Conservation (phyloP, 2,797 vertebrate species). For the Fratercula arctica region DNA sequence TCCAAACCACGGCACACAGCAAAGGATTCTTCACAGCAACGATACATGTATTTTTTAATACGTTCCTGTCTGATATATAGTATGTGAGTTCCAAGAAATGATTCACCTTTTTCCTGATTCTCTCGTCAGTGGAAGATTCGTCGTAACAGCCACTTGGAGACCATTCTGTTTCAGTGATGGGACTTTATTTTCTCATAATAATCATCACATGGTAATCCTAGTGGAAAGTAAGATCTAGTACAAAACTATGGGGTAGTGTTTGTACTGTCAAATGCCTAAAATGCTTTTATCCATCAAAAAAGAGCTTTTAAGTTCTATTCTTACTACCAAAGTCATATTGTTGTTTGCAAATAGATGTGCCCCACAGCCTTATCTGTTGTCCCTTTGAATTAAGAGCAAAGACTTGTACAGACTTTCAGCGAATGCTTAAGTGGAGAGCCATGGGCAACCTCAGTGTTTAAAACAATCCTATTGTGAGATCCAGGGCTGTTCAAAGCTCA, state of each 20-base stretch:
- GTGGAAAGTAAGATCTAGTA: neutral
- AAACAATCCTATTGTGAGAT: neutral
- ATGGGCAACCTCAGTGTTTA: neutral
- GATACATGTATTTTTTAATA: neutral
- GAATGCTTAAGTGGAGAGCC: neutral
- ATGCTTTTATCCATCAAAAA: neutral
- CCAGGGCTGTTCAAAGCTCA: neutral
- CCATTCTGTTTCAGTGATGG: neutral
- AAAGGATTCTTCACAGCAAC: neutral
- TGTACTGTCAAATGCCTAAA: neutral
- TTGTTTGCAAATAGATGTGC: neutral
- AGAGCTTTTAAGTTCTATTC: neutral
- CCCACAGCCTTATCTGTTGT: neutral
- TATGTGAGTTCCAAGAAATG: neutral
- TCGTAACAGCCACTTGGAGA: neutral
- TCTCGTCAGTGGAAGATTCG: neutral
- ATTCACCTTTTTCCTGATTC: neutral
- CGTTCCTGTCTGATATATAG: neutral
- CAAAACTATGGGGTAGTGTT: neutral
- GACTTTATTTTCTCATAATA: neutral
- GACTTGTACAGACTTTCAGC: neutral
- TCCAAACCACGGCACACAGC: neutral
- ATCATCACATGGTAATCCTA: neutral
- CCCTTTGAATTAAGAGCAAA: neutral
- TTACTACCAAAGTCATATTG: neutral